Evolutionary conservation across 2,113 vertebrate genomes (phyloP).

Genomic region (Thamnophis sirtalis): DNA sequence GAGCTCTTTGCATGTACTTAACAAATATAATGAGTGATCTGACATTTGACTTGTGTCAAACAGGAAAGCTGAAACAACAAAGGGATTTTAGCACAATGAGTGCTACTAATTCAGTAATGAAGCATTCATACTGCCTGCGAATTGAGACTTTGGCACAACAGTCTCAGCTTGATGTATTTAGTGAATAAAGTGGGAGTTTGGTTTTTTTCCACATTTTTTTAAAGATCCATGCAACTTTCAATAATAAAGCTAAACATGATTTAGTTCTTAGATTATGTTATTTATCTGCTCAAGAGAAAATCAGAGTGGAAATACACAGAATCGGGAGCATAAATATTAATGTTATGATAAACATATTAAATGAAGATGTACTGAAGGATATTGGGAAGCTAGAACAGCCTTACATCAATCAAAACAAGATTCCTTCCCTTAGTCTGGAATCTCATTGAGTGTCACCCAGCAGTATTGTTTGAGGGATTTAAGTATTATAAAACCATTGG

Average conservation of each 20-base stretch:
- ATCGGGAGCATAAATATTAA: conserved; percentile 1
- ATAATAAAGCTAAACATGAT: conserved; percentile 53
- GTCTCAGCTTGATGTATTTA: conserved; percentile 32
- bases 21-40: conserved; percentile 42
- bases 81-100: conserved; percentile 14
- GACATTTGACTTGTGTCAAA: conserved; percentile 27
- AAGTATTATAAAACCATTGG: not conserved
- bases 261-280: conserved; percentile 47
- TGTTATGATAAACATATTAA: conserved; percentile 7
- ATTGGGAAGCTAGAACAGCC: not conserved
- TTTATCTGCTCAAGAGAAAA: conserved; percentile 47
- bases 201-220: conserved; percentile 18
- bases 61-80: conserved; percentile 26
- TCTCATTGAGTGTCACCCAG: not conserved
- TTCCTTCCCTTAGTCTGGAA: not conserved
- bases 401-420: not conserved
- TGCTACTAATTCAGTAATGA: conserved; percentile 35
- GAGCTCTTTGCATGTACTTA: conserved; percentile 22
- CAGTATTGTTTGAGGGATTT: not conserved
- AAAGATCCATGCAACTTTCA: conserved; percentile 39
- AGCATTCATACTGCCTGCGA: conserved; percentile 29
- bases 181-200: conserved; percentile 22
- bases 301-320: not conserved
- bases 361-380: not conserved
- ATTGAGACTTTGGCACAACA: conserved; percentile 37